Percentiles rank a stretch among this genome's conserved stretches.
phyloP scores from a whole-genome alignment of 2,888 invertebrate genomes.

The Drosophila fulvimacula region DNA sequence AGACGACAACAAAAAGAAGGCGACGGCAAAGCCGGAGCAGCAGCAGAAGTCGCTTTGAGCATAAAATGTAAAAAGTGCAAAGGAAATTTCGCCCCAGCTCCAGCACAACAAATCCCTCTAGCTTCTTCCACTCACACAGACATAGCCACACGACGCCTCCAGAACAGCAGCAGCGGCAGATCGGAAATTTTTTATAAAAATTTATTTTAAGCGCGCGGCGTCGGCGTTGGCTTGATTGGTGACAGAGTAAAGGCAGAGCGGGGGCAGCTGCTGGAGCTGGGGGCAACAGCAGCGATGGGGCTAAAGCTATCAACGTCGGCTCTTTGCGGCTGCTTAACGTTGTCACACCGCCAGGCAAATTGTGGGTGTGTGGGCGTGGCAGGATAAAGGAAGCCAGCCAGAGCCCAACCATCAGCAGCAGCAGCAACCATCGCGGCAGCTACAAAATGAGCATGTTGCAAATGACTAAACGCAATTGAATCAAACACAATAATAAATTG shows the following conservation, averaged over 20 bases:
- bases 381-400: slow-evolving; percentile 33
- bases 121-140: slow-evolving; percentile 12
- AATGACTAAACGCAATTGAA: slow-evolving; percentile 66
- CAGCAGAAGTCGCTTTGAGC: slow-evolving; percentile 61
- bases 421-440: slow-evolving; percentile 10
- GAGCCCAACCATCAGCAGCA: neutral
- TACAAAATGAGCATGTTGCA: slow-evolving; percentile 62
- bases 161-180: slow-evolving; percentile 33
- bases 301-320: slow-evolving; percentile 66
- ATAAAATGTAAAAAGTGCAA: slow-evolving; percentile 78
- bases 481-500: slow-evolving; percentile 72
- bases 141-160: slow-evolving; percentile 6
- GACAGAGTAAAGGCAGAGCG: neutral
- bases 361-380: slow-evolving; percentile 41
- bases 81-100: slow-evolving; percentile 50
- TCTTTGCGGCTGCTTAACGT: slow-evolving; percentile 68
- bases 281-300: slow-evolving; percentile 1
- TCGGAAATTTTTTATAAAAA: slow-evolving; percentile 64
- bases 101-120: slow-evolving; percentile 3
- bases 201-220: slow-evolving; percentile 47
- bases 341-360: slow-evolving; percentile 73
- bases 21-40: slow-evolving; percentile 25
- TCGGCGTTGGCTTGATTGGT: slow-evolving; percentile 34
- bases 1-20: slow-evolving; percentile 56
- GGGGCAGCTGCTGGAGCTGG: neutral